A percentile compares a stretch with the other conserved stretches of the same genome.
Conservation (phyloP, 2,888 invertebrate genomes). For the Sarcophaga subvicina region DNA sequence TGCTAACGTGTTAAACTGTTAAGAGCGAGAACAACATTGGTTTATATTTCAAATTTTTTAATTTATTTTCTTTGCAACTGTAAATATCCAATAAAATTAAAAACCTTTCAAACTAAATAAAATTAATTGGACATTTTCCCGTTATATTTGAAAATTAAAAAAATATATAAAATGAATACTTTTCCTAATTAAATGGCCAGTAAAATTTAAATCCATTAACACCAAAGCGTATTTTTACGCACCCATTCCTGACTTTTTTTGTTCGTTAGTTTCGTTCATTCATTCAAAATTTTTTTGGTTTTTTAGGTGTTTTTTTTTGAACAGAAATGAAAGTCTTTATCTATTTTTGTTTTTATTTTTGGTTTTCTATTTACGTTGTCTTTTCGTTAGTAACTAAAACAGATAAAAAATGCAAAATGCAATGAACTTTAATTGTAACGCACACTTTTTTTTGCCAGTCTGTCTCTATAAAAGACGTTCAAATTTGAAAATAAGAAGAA, state of each 20-base stretch:
- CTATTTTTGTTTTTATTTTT: not conserved
- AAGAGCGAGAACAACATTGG: too few relatives aligned
- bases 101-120: too few relatives aligned
- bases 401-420: constrained; percentile 36
- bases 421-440: constrained; percentile 58
- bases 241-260: not conserved
- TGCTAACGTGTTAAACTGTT: too few relatives aligned
- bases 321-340: constrained; percentile 36
- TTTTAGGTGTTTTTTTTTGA: not conserved
- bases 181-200: too few relatives aligned
- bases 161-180: too few relatives aligned
- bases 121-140: too few relatives aligned
- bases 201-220: too few relatives aligned
- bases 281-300: not conserved
- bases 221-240: too few relatives aligned
- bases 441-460: not conserved
- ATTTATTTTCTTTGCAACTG: too few relatives aligned
- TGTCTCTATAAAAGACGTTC: not conserved
- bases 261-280: not conserved
- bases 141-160: too few relatives aligned
- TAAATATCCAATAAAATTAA: too few relatives aligned
- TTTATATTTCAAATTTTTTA: too few relatives aligned
- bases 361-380: not conserved
- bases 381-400: not conserved
- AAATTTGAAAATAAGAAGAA: not conserved